A percentile compares a stretch with the other conserved stretches of the same genome.
phyloP scores from a whole-genome alignment of 2,797 vertebrate genomes.

The Garrulus glandarius region DNA sequence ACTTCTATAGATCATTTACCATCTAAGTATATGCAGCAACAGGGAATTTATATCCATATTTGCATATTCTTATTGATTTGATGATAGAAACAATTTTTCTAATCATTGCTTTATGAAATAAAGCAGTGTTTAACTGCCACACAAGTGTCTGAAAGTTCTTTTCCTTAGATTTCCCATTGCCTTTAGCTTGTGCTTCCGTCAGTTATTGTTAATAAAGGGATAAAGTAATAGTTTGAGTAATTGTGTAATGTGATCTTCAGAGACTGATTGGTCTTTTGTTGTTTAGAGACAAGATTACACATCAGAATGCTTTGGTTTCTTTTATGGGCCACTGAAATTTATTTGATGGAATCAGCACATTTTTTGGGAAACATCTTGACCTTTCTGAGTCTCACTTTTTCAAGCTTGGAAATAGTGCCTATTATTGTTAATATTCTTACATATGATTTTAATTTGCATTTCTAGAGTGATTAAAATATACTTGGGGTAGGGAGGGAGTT shows the following conservation, averaged over 20 bases:
- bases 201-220: not conserved
- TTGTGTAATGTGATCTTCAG: not conserved
- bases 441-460: not conserved
- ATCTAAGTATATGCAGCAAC: not conserved
- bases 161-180: not conserved
- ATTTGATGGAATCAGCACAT: not conserved
- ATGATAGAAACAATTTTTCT: not conserved
- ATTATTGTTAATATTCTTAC: not conserved
- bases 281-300: not conserved
- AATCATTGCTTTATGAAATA: not conserved
- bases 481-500: accelerated
- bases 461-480: not conserved
- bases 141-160: not conserved
- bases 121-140: not conserved
- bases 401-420: not conserved
- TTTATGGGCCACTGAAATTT: not conserved
- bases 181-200: not conserved
- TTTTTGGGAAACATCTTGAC: not conserved
- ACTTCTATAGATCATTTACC: not conserved
- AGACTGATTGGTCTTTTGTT: not conserved
- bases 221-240: not conserved
- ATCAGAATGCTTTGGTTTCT: not conserved
- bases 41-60: not conserved
- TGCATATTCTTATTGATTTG: not conserved
- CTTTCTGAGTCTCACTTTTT: not conserved